Base-by-base conservation (phyloP, 2,113 vertebrate genomes). In the Barbus barbus region DNA sequence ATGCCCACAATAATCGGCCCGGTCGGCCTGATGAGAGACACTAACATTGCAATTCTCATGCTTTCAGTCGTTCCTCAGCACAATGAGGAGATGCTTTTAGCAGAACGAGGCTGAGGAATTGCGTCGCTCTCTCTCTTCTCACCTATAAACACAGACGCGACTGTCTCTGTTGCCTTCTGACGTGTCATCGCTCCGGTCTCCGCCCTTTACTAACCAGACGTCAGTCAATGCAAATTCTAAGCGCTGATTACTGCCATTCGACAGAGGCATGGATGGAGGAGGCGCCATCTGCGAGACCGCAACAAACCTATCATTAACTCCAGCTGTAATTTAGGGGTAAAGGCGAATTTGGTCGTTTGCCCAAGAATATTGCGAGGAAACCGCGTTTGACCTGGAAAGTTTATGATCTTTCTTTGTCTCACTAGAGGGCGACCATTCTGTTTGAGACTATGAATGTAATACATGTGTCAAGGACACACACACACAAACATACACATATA, bases 1-100 rank as follows among this genome's bases (percentile, higher is more conserved):
- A 99, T 95, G 65, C 97, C 97, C 65, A 98, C 93, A 12, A 96
- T 94, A 89, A 98, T 96, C 53, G 97, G 97, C 91, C 96, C 96
- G 44, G 95, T 92, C 82, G 97, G 96, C 91, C 97, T 94, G 88
- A 96, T 90, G 79, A 97, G 90, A 56, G 97, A 97, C 88, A 97
- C 83, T 75, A 97, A 78, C 93, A 95, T 91, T 24, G 96, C 95
- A 20, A 96, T 92, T 87, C 96, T 94, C 97, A 98, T 98, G 63
- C 71, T 77, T 51, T n/a, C 46, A 18, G 61, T 51, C 58, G 83
- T 46, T 78, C n/a, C n/a, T 67, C 31, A n/a, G 46, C 14, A 8
- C 22, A 38, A 18, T 0, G 14, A 14, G 26, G 28, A 60, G 53
- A 69, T 63, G 78, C 44, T 46, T 24, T 41, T 9, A n/a, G 60